phyloP scores from a whole-genome alignment of 1,140 invertebrate species.

The Nebria ingens region DNA sequence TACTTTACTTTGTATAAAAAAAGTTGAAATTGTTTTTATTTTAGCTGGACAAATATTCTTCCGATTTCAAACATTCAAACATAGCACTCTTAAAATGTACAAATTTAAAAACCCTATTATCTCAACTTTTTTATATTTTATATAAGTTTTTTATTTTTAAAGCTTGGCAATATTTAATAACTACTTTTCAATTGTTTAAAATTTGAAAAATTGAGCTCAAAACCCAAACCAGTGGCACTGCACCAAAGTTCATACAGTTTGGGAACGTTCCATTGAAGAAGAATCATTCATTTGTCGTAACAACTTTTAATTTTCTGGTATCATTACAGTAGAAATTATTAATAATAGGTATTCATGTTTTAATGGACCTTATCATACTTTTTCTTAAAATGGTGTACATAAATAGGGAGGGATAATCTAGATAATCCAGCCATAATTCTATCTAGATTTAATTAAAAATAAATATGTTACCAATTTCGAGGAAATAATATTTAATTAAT shows the following conservation, averaged over 20 bases:
- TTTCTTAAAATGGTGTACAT: too few relatives aligned
- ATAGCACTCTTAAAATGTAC: slow-evolving; percentile 1
- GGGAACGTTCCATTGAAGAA: slow-evolving; percentile 33
- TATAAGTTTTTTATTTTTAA: slow-evolving; percentile 5
- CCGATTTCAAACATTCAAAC: neutral
- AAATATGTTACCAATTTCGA: too few relatives aligned
- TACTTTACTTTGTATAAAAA: neutral
- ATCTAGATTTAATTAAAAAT: too few relatives aligned
- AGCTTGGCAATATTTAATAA: slow-evolving; percentile 7
- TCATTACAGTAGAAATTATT: too few relatives aligned
- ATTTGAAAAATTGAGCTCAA: slow-evolving; percentile 33
- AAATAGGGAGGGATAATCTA: too few relatives aligned
- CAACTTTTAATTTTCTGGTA: too few relatives aligned
- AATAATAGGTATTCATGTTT: too few relatives aligned
- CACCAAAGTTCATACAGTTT: slow-evolving; percentile 22
- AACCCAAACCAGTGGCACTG: slow-evolving; percentile 24
- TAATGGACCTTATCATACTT: too few relatives aligned
- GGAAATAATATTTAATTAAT: too few relatives aligned
- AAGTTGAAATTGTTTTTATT: neutral
- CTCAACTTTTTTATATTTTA: too few relatives aligned
- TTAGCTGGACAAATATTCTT: neutral
- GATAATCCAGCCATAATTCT: too few relatives aligned
- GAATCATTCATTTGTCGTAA: neutral
- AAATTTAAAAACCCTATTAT: slow-evolving; percentile 6
- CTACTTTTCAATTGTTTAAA: slow-evolving; percentile 2